These are phyloP conservation scores for Tenthredo distinguenda DNA, from an alignment of 2,888 invertebrate species.

Conservation along the genomic window DNA sequence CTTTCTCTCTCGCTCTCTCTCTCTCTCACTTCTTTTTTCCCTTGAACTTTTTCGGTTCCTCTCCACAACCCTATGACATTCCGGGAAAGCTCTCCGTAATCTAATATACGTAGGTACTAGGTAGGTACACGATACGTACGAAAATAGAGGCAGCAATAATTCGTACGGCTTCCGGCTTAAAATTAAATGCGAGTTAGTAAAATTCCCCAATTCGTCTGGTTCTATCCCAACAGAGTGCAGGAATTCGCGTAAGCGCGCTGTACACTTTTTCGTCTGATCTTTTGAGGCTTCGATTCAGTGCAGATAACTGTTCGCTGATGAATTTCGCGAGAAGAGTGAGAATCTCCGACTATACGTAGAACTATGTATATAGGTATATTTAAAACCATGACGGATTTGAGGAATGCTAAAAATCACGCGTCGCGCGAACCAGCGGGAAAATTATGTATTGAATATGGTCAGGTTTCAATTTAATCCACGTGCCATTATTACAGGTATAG, in stretches of 20 bases:
- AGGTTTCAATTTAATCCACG: background rate
- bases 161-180: constrained; percentile 78
- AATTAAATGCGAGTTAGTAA: constrained; percentile 78
- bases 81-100: constrained; percentile 66
- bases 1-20: background rate
- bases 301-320: background rate
- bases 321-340: background rate
- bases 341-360: background rate
- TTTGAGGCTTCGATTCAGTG: constrained; percentile 72
- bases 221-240: constrained; percentile 45
- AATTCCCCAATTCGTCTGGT: constrained; percentile 75
- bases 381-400: background rate
- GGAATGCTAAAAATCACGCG: background rate
- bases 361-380: background rate
- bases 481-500: background rate
- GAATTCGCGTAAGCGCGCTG: constrained; percentile 55
- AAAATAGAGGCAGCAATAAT: constrained; percentile 75
- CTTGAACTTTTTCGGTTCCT: background rate
- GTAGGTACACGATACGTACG: constrained; percentile 58
- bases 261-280: constrained; percentile 77
- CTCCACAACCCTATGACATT: background rate
- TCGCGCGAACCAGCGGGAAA: background rate
- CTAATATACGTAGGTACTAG: constrained; percentile 69
- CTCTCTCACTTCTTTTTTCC: background rate
- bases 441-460: background rate